Conservation (phyloP, 2,888 invertebrate genomes). For the Morinoia aosen region DNA sequence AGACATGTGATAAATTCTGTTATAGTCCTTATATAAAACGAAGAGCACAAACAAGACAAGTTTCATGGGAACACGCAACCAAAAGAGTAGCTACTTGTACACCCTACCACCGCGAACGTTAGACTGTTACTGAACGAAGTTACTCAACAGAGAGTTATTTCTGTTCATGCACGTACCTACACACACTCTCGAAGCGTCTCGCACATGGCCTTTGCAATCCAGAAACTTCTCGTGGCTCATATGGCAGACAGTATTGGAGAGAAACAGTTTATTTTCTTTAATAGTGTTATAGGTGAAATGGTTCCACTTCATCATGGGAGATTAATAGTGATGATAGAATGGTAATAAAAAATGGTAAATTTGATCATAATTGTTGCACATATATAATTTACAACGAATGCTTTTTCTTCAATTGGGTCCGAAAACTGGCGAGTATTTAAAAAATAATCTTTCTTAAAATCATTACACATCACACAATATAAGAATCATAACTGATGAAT, state of each 20-base stretch:
- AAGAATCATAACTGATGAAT: too few species aligned
- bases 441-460: too few species aligned
- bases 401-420: too few species aligned
- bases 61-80: not conserved
- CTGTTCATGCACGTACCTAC: not conserved
- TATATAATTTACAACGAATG: too few species aligned
- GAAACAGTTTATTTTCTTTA: not conserved
- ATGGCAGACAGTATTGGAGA: not conserved
- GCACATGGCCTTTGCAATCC: not conserved
- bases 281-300: not conserved
- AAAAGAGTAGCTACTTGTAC: not conserved
- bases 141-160: not conserved
- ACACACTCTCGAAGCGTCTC: conserved; percentile 7
- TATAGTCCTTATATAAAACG: not conserved
- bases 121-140: not conserved
- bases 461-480: too few species aligned
- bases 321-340: not conserved
- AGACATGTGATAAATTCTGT: not conserved
- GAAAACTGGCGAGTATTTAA: too few species aligned
- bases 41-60: not conserved
- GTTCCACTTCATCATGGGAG: not conserved
- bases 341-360: too few species aligned
- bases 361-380: too few species aligned
- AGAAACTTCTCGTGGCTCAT: conserved; percentile 14
- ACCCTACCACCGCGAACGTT: not conserved